Evolutionary conservation across 2,113 vertebrate genomes (phyloP), one percentile per base, ranked within the genome.

Genomic region (Oriolus oriolus): DNA sequence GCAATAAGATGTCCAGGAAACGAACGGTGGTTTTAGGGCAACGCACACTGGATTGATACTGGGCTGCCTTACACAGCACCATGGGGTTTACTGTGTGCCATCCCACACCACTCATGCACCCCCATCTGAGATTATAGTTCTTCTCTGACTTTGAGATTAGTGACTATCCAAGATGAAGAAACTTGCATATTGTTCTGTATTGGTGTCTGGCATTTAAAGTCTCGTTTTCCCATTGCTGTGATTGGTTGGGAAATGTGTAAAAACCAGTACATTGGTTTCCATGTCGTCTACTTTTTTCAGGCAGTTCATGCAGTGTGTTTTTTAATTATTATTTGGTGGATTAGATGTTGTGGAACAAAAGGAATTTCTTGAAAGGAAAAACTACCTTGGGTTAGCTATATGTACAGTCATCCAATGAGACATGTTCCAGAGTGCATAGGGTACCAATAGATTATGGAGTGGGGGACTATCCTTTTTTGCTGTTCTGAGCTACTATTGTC

Each of bases 401-500:
- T 86, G 89, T 97, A 84, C 79, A 93, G 93, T 93, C 92, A 97
- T 87, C 79, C 73, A 83, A 90, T 87, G 96, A 97, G 97, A 96
- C 70, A 83, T 84, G 75, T 95, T 98, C 97, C 87, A 94, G 95
- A 93, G 84, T 96, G 96, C 92, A 66, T 97, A 94, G 95, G 96
- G 96, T 97, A 97, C 96, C 93, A 94, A 89, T 96, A 97, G 85
- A 95, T 90, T 89, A 97, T 21, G 83, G 97, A 96, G 95, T 96
- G 94, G 95, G 97, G 95, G 90, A 93, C 97, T 97, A 97, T 96
- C 95, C 95, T 97, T 97, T 96, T 97, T 98, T 97, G 97, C 97
- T 98, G 97, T 98, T 98, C 96, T 97, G 97, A 98, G 98, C 97
- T 98, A 98, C 97, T 98, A 97, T 98, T 98, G 98, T 98, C 97